Conservation (phyloP, 1,140 invertebrate genomes). For the Drosophila arizonae region DNA sequence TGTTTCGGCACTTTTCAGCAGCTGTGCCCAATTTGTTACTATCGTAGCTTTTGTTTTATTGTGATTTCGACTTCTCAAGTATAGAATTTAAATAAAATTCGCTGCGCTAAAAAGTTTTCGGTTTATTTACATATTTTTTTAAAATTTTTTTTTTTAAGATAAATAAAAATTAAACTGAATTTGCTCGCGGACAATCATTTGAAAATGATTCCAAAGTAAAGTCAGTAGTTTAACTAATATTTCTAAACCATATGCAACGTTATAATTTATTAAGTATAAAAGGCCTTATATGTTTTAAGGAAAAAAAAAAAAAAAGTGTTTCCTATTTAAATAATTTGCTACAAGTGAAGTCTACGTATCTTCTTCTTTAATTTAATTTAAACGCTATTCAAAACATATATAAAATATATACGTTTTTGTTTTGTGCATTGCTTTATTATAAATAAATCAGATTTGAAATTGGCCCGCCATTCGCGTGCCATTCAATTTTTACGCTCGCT, state of each 20-base stretch:
- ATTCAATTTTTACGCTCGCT: slow-evolving; percentile 29
- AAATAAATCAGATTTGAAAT: slow-evolving; percentile 14
- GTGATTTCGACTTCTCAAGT: slow-evolving; percentile 27
- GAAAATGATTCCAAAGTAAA: neutral
- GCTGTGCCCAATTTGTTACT: slow-evolving; percentile 54
- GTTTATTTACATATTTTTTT: neutral
- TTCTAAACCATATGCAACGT: no score
- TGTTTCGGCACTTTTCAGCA: slow-evolving; percentile 47
- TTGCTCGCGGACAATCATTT: neutral
- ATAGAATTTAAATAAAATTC: neutral
- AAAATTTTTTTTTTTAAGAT: neutral
- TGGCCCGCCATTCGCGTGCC: slow-evolving; percentile 4
- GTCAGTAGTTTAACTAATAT: no score
- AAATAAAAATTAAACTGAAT: neutral
- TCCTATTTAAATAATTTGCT: no score
- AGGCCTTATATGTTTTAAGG: no score
- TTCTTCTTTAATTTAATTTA: no score
- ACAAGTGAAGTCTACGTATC: no score
- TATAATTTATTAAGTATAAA: no score
- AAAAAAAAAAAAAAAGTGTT: no score
- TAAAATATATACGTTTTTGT: no score
- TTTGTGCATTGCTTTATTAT: neutral
- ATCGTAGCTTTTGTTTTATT: slow-evolving; percentile 61
- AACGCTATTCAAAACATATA: no score
- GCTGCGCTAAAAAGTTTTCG: no score